A percentile compares a stretch with the other conserved stretches of the same genome.
These are phyloP conservation scores for Eupithecia insigniata DNA, from an alignment of 2,888 invertebrate genomes.

Conservation along the genomic window DNA sequence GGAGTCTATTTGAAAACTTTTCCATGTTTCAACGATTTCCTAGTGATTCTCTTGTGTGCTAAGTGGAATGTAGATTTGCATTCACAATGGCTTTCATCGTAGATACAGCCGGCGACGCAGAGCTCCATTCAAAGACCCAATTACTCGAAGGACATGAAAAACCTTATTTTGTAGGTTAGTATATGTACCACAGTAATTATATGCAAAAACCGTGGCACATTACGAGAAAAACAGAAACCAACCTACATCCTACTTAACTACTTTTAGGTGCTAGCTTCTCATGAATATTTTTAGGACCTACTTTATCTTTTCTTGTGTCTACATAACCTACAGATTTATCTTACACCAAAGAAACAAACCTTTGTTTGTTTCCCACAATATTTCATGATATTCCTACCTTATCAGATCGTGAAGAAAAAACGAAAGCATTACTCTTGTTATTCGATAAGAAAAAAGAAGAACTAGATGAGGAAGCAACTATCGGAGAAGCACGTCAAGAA, in stretches of 20 bases:
- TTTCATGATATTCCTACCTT: neutral
- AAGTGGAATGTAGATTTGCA: neutral
- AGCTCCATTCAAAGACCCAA: slow-evolving; percentile 68
- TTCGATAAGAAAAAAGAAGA: slow-evolving; percentile 71
- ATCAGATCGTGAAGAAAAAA: slow-evolving; percentile 68
- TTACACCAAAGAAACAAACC: neutral
- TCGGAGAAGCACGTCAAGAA: slow-evolving; percentile 63
- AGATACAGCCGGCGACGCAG: slow-evolving; percentile 81
- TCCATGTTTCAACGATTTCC: neutral
- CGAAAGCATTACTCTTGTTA: slow-evolving; percentile 61
- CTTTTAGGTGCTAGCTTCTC: neutral
- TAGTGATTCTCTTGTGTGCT: neutral
- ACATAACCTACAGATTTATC: neutral
- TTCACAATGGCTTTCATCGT: slow-evolving; percentile 83
- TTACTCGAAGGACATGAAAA: slow-evolving; percentile 63
- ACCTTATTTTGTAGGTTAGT: slow-evolving; percentile 74
- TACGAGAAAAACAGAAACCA: neutral
- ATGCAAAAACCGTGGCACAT: neutral
- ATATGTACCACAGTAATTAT: slow-evolving; percentile 3
- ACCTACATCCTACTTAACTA: neutral
- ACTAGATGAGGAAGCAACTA: slow-evolving; percentile 57
- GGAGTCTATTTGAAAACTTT: too few species aligned
- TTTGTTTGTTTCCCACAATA: neutral
- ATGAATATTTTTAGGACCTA: too few species aligned
- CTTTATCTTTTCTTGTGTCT: too few species aligned